Evolutionary conservation across 2,113 vertebrate species (phyloP).

Genomic region (Bubo bubo): DNA sequence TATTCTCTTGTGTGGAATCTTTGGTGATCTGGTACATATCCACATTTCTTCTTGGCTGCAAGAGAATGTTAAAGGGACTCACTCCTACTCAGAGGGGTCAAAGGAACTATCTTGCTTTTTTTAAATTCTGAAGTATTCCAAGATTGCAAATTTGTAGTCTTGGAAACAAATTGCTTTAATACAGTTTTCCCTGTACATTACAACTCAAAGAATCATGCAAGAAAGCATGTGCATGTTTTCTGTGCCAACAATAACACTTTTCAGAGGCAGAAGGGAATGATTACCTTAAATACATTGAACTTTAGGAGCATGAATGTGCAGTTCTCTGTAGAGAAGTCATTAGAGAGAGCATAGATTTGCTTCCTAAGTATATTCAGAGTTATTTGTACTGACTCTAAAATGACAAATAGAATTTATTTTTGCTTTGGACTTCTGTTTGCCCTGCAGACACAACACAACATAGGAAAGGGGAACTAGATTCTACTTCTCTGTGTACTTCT

Average conservation of each 20-base stretch:
- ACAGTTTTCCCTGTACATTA: background rate
- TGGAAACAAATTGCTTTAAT: slow-evolving; percentile 8
- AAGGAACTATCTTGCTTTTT: background rate
- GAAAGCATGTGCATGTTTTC: slow-evolving; percentile 6
- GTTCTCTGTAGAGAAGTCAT: background rate
- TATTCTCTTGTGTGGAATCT: background rate
- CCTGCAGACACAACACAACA: background rate
- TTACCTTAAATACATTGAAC: slow-evolving; percentile 28
- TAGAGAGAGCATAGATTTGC: background rate
- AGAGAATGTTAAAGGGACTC: background rate
- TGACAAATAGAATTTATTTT: background rate
- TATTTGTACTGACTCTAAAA: background rate
- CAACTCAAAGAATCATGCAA: background rate
- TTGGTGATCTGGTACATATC: background rate
- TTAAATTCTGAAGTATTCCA: background rate
- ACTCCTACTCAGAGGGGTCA: background rate
- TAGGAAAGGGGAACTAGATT: background rate
- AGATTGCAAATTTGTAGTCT: background rate
- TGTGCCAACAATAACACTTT: background rate
- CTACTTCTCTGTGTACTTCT: background rate
- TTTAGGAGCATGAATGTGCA: background rate
- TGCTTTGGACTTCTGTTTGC: background rate
- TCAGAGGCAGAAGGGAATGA: background rate
- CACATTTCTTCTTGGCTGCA: background rate
- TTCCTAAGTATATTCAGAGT: background rate